phyloP scores from a whole-genome alignment of 2,888 invertebrate species.

The Nephrotoma appendiculata region DNA sequence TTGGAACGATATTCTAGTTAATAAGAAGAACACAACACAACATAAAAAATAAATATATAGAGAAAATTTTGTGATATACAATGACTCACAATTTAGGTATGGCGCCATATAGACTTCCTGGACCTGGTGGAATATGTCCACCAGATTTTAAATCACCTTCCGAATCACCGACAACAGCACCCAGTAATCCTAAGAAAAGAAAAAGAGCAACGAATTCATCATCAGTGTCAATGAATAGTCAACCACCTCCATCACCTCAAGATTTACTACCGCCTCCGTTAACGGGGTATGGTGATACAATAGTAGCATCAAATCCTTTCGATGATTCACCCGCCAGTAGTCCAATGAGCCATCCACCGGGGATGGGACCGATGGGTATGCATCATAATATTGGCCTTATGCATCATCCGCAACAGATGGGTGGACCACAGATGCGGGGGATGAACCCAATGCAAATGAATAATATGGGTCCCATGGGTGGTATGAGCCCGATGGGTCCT shows the following conservation, averaged over 20 bases:
- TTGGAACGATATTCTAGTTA: background rate
- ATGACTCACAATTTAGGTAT: constrained; percentile 76
- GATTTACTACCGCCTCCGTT: constrained; percentile 65
- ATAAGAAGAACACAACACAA: background rate
- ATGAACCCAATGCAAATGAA: constrained; percentile 34
- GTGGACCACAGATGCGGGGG: constrained; percentile 42
- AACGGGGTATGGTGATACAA: constrained; percentile 83
- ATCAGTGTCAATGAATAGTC: constrained; percentile 43
- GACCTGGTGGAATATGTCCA: constrained; percentile 50
- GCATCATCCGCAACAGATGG: constrained; percentile 27
- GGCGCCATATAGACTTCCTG: constrained; percentile 62
- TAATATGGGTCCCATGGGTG: constrained; percentile 41
- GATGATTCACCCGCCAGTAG: constrained; percentile 65
- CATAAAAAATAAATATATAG: constrained; percentile 21
- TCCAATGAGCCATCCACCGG: constrained; percentile 35
- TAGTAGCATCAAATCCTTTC: constrained; percentile 88
- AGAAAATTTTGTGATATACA: constrained; percentile 9
- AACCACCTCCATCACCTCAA: constrained; percentile 58
- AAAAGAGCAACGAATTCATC: constrained; percentile 61
- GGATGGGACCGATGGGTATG: constrained; percentile 46
- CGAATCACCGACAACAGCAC: constrained; percentile 57
- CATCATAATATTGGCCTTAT: constrained; percentile 25
- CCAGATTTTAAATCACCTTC: constrained; percentile 60
- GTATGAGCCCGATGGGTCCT: constrained; percentile 38
- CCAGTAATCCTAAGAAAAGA: constrained; percentile 76